Conservation (phyloP, 2,888 invertebrate species). For the Yponomeuta cagnagella region DNA sequence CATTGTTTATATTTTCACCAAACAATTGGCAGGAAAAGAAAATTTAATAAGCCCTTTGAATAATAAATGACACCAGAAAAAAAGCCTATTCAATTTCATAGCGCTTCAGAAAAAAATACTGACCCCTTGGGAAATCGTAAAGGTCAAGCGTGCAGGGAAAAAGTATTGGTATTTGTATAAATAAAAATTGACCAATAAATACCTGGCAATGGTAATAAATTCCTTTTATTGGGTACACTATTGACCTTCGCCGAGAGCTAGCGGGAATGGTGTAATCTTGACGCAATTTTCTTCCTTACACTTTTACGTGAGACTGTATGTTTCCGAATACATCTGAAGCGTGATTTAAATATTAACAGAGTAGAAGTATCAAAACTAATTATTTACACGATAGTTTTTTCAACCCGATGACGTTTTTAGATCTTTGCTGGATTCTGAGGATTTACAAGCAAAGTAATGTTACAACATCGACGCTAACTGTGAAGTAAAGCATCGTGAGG, state of each 20-base stretch:
- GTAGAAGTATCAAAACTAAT: too few species aligned
- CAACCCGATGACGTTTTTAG: too few species aligned
- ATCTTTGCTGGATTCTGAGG: too few species aligned
- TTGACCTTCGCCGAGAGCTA: background rate
- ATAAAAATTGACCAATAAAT: constrained; percentile 27
- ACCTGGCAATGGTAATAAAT: constrained; percentile 45
- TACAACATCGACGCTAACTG: too few species aligned
- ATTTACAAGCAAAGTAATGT: too few species aligned
- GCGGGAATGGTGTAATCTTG: background rate
- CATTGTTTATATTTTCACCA: too few species aligned
- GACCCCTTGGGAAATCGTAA: constrained; percentile 52
- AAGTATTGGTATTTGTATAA: constrained; percentile 42
- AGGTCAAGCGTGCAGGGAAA: constrained; percentile 39
- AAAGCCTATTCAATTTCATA: constrained; percentile 3
- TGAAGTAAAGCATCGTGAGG: too few species aligned
- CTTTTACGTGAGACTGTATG: too few species aligned
- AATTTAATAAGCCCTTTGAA: background rate
- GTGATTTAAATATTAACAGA: too few species aligned
- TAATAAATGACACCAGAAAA: background rate
- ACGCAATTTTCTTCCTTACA: background rate
- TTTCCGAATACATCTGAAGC: too few species aligned
- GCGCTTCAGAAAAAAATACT: background rate
- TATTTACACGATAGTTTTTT: too few species aligned
- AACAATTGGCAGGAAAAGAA: too few species aligned
- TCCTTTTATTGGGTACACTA: constrained; percentile 38